Base-by-base conservation (phyloP, 2,888 invertebrate genomes). In the Agonopterix subpropinquella region DNA sequence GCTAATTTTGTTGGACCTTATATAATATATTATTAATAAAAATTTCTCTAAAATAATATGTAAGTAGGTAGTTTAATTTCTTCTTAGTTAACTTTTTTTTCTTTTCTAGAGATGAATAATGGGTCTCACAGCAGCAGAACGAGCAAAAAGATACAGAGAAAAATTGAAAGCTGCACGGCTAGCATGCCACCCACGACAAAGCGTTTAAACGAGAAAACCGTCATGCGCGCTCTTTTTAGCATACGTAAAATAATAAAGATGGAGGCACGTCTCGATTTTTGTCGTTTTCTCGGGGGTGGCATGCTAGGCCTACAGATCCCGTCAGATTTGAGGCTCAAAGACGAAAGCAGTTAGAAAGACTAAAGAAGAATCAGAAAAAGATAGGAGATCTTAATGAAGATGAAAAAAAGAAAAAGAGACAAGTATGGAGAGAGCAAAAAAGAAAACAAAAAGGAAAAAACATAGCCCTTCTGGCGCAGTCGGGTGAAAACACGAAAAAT, bases 311-410 rank as follows among this genome's bases (percentile, higher is more conserved):
- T n/a, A n/a, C 1, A 36, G 10, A 36, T 36, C 8, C 8, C 1
- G 36, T 9, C 8, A 36, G 10, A 36, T 36, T 9, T 36, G 36
- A 36, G 10, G 36, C 36, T 8, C 36, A 36, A 10, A 36, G 10
- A 36, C 8, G 56, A 56, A 63, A 65, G 56, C 62, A 57, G 61
- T 61, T 55, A 56, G 43, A 50, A 50, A 36, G 44, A 35, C 43
- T 46, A 36, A 50, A 50, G 15, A 41, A 28, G 44, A 11, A 44
- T 28, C 39, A 13, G 39, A 49, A 46, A 46, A 47, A 50, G 15
- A 51, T 47, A 36, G 36, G 13, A 18, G 51, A 51, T 15, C 11
- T 51, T 28, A 51, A 37, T 36, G 48, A 48, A 39, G 43, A 51
- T 41, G 43, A 51, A 48, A 15, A 45, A 43, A 36, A 48, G 15